These are phyloP conservation scores for Tribolium freemani DNA, from an alignment of 2,888 invertebrate genomes.

Conservation along the genomic window DNA sequence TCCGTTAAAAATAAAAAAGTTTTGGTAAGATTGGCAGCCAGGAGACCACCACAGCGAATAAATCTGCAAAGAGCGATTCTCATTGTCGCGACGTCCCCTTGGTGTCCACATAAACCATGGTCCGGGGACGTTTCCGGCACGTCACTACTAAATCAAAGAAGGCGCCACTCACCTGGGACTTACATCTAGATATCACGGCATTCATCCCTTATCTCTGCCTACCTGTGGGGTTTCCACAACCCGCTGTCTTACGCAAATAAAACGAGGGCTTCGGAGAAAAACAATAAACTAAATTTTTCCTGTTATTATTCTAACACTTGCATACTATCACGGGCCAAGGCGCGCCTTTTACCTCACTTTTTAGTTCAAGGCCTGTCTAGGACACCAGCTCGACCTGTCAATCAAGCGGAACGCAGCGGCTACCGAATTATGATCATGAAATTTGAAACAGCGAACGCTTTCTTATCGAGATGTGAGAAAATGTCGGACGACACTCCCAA, in stretches of 20 bases:
- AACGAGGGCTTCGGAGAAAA: slow-evolving; percentile 5
- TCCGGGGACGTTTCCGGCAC: slow-evolving; percentile 58
- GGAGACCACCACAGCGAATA: slow-evolving; percentile 65
- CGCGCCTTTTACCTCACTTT: slow-evolving; percentile 18
- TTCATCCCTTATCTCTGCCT: slow-evolving; percentile 38
- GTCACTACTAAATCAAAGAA: slow-evolving; percentile 63
- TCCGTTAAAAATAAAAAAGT: slow-evolving; percentile 49
- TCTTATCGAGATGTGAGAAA: background rate
- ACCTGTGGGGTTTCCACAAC: slow-evolving; percentile 29
- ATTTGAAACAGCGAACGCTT: slow-evolving; percentile 38
- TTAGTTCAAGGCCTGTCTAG: slow-evolving; percentile 41
- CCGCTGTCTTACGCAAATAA: slow-evolving; percentile 25
- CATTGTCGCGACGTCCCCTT: slow-evolving; percentile 63
- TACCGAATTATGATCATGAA: slow-evolving; percentile 50
- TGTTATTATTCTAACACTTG: background rate
- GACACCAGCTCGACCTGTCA: slow-evolving; percentile 36
- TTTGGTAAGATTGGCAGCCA: slow-evolving; percentile 63
- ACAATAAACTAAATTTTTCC: slow-evolving; percentile 1
- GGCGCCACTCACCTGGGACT: slow-evolving; percentile 63
- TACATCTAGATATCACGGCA: slow-evolving; percentile 57
- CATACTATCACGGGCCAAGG: slow-evolving; percentile 33
- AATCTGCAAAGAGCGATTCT: slow-evolving; percentile 65
- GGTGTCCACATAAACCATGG: slow-evolving; percentile 59
- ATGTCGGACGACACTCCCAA: background rate
- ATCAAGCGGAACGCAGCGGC: slow-evolving; percentile 35